Evolutionary conservation across 2,113 vertebrate species (phyloP), one percentile per base, ranked within the genome.

Genomic region (Oreochromis spilurus): DNA sequence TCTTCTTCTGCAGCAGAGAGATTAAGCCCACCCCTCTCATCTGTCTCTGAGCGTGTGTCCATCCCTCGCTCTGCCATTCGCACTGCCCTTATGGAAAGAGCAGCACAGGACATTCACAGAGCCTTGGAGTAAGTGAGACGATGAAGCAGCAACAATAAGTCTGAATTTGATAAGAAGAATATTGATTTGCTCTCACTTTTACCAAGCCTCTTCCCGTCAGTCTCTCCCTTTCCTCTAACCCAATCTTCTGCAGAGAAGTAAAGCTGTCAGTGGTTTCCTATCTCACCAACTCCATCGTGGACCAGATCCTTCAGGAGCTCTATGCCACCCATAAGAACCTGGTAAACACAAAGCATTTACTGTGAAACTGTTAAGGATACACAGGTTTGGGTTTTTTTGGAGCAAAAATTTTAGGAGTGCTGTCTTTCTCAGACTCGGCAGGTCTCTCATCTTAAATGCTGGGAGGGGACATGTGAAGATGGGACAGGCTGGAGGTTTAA

Each of bases 281-380:
- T 94, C 96, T 98, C 87, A 98, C 97, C 93, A 98, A 97, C 96
- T 97, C 97, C 85, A 97, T 98, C 17, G 97, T 98, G 89, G 97
- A 98, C 13, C 97, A 98, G 93, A 97, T 98, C 84, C 95, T 98
- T 67, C 97, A 98, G 89, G 97, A 98, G 86, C 95, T 98, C 3
- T 98, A 98, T 65, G 88, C 96, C 82, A 97, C 97, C 12, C 97
- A 98, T 91, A 98, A 98, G 94, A 97, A 95, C 9, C 96, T 98
- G 96, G 97, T 98, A 95, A 94, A 54, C 53, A 60, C 55, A 78
- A 29, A 70, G 19, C 52, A 80, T 34, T 79, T 93, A 89, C 85
- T 95, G 79, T 79, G 88, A 83, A 43, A 0, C 86, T 92, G 50
- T 36, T 50, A 87, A 81, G 43, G 38, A 84, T 17, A 34, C n/a